phyloP scores from a whole-genome alignment of 2,888 invertebrate genomes.

The Mythimna ferrago region DNA sequence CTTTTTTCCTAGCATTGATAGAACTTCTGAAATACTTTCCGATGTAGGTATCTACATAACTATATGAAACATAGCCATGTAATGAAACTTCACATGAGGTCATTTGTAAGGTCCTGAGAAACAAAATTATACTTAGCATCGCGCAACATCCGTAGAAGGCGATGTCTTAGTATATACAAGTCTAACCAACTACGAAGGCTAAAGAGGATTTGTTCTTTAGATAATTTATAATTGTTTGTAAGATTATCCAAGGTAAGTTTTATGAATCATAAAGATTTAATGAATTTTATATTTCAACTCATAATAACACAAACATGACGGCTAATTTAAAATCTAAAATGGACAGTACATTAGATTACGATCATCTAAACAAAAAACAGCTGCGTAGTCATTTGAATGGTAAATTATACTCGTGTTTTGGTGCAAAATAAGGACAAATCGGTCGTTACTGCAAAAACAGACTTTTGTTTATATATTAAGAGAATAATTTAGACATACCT shows the following conservation, averaged over 20 bases:
- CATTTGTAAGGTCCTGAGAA: constrained; percentile 33
- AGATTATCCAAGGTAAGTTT: background rate
- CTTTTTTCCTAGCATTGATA: background rate
- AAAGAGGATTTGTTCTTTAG: background rate
- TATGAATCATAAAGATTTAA: background rate
- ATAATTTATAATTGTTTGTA: background rate
- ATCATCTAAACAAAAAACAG: constrained; percentile 1
- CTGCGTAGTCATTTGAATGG: background rate
- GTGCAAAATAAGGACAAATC: constrained; percentile 7
- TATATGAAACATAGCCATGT: constrained; percentile 11
- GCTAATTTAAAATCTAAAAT: background rate
- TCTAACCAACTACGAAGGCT: background rate
- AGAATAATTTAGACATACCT: constrained; percentile 69
- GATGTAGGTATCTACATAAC: background rate
- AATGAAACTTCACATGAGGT: constrained; percentile 26
- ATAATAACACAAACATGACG: background rate
- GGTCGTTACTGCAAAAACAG: constrained; percentile 10
- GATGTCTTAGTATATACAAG: background rate
- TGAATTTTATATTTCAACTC: background rate
- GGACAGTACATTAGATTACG: background rate
- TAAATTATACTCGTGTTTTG: constrained; percentile 1
- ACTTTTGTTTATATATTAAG: background rate
- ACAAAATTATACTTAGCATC: constrained; percentile 27
- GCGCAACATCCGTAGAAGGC: background rate
- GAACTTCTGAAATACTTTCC: background rate